Evolutionary conservation across 1,140 invertebrate genomes (phyloP), one percentile per base, ranked within the genome.

Genomic region (Solenopsis invicta): DNA sequence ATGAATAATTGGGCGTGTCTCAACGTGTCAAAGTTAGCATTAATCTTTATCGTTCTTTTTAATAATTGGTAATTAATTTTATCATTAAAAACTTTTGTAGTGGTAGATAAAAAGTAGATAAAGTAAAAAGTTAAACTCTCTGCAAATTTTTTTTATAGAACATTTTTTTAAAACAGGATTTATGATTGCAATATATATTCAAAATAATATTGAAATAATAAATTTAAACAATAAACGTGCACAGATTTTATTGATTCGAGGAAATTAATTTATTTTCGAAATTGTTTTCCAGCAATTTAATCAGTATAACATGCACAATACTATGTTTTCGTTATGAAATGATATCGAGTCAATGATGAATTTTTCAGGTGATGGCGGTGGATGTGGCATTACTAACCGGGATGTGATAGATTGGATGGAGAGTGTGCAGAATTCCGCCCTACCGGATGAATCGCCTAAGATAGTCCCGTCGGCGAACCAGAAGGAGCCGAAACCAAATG

Each of bases 391-490:
- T 54, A 98, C 97, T 13, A 97, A 98, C 45, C 41, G 72, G 85
- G 97, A 98, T 82, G 96, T 98, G 37, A 96, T 97, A 78, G 96
- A 98, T 90, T 99, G 98, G 98, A 99, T 99, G 99, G 97, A 99
- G 87, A 96, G 96, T 86, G 97, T 99, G 89, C 98, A 99, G 94
- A 98, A 98, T 95, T 98, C 98, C 12, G 98, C 97, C 0, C 97
- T 97, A 80, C 96, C 97, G n/a, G 96, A 97, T 5, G 88, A 93
- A 6, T 91, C 93, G 3, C 92, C 94, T 9, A 91, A 94, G 6
- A 64, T 89, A 94, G 95, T 93, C 93, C 94, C 94, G 93, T 96
- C 90, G 91, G 94, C 91, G 91, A 95, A 85, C 6, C 77, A 74
- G 41, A 90, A 81, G 45, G 87, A 87, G n/a, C 61, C 77, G n/a